Evolutionary conservation across 1,140 invertebrate species (phyloP), one percentile per base, ranked within the genome.

Genomic region (Penaeus indicus): DNA sequence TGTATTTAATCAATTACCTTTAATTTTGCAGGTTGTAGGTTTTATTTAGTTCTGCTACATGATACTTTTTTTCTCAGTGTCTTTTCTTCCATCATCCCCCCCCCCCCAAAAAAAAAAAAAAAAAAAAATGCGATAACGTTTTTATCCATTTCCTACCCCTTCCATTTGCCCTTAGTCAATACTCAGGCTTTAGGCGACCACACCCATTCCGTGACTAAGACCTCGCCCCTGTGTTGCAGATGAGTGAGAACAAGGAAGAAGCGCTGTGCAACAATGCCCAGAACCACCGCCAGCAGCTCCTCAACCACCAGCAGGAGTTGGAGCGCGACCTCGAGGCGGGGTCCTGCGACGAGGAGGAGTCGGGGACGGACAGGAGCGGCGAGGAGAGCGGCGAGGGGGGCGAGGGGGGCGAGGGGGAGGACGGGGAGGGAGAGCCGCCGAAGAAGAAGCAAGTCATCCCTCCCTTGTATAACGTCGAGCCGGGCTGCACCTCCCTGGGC

Each of bases 191-290:
- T 3, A 10, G 11, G 54, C 54, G 54, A 54, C 54, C 54, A 54
- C 54, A 8, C 54, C 54, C 54, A 54, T 11, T 54, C 54, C 54
- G 54, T 54, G 54, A 54, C 54, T 54, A 54, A 54, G 54, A 11
- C 54, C 10, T 32, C n/a, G 25, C 42, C 38, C 42, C 42, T 10
- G 38, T 42, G 25, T 42, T 62, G 10, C 86, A 88, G 86, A 88
- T 88, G 86, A 88, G 72, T 42, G 86, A 88, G 47, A 88, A 32
- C 25, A 88, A 88, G 69, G 86, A 88, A 88, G 86, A 88, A 54
- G 86, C 86, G 16, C 81, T 88, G 27, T 88, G 86, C 80, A 88
- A 88, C 86, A 88, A 88, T 27, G 81, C 82, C 13, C 81, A 88
- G 61, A 88, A 88, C 86, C 86, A 88, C 72, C 67, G 86, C 3